These are phyloP conservation scores for Sebastes cheni DNA, from an alignment of 2,797 vertebrate species.

Conservation along the genomic window DNA sequence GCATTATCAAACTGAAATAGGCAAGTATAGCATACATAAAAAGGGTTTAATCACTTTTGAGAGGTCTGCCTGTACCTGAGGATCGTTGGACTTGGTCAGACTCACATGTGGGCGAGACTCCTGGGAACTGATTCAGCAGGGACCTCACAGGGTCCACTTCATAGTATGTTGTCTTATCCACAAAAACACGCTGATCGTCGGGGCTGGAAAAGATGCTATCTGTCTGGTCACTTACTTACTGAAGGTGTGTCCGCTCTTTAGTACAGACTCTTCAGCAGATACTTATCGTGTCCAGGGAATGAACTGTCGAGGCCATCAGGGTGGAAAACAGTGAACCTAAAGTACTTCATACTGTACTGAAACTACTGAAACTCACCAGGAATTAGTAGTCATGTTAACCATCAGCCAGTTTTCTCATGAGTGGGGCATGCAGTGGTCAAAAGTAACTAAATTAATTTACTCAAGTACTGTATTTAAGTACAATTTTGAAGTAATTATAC, in stretches of 20 bases:
- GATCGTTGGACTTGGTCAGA: neutral
- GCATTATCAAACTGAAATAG: neutral
- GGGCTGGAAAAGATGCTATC: conserved; percentile 29
- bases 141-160: conserved; percentile 10
- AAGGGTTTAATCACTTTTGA: neutral
- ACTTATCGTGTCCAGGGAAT: conserved; percentile 45
- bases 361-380: neutral
- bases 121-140: conserved; percentile 5
- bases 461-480: neutral
- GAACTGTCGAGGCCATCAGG: conserved; percentile 20
- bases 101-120: neutral
- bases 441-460: neutral
- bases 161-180: neutral
- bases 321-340: conserved; percentile 20
- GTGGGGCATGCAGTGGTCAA: neutral
- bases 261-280: conserved; percentile 55
- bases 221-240: neutral
- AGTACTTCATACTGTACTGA: conserved; percentile 5
- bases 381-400: neutral
- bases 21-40: neutral
- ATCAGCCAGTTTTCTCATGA: neutral
- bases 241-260: neutral
- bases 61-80: neutral
- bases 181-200: conserved; percentile 11
- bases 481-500: neutral